Conservation (phyloP, 2,113 vertebrate genomes). For the Atherinomorus stipes region DNA sequence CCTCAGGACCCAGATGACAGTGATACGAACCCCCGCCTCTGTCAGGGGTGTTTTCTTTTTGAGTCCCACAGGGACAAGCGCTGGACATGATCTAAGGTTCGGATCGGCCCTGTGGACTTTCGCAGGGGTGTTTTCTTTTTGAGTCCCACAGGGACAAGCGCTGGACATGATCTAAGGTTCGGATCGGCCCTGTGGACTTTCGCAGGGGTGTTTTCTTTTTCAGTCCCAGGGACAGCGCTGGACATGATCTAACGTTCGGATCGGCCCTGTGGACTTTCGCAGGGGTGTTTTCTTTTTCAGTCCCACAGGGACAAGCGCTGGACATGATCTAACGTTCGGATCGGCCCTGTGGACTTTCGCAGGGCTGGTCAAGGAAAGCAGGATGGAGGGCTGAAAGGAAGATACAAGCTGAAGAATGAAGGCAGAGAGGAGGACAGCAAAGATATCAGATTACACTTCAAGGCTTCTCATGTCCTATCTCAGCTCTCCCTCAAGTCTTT, state of each 20-base stretch:
- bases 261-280: constrained; percentile 4
- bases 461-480: constrained; percentile 46
- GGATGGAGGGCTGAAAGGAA: neutral
- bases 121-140: constrained; percentile 1
- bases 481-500: constrained; percentile 11
- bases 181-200: constrained; percentile 14
- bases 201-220: constrained; percentile 1
- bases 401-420: constrained; percentile 2
- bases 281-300: constrained; percentile 1
- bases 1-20: constrained; percentile 45
- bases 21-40: constrained; percentile 36
- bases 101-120: constrained; percentile 14
- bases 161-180: constrained; percentile 42
- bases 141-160: constrained; percentile 24
- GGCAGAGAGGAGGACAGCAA: constrained; percentile 6
- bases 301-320: constrained; percentile 28
- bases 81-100: constrained; percentile 42
- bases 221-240: constrained; percentile 26
- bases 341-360: constrained; percentile 13
- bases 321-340: constrained; percentile 45
- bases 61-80: constrained; percentile 24
- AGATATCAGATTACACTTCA: constrained; percentile 32
- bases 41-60: constrained; percentile 5
- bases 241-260: constrained; percentile 45
- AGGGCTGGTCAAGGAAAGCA: neutral